These are phyloP conservation scores for rabbit (Oryctolagus cuniculus) DNA, from an alignment of 2,113 vertebrate species.

Conservation along the genomic window mOryCun1.1 NC_091442.1:11647001-11647500, in stretches of 20 bases:
- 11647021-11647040: not conserved
- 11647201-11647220: not conserved
- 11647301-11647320: not conserved
- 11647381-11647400: not conserved
- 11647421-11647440: not conserved
- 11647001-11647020: not conserved
- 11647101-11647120: not conserved
- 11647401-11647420: accelerated
- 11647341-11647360: not conserved
- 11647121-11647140: not conserved
- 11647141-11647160: accelerated
- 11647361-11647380: not conserved
- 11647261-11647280: not conserved
- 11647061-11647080: no score
- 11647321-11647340: not conserved
- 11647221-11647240: not conserved
- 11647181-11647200: not conserved
- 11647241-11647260: not conserved
- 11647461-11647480: not conserved
- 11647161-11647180: not conserved
- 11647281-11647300: not conserved
- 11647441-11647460: not conserved
- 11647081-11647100: not conserved
- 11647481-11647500: not conserved
- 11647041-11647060: no score